Evolutionary conservation across 2,113 vertebrate species (phyloP).

Genomic region (Gasterosteus nipponicus): DNA sequence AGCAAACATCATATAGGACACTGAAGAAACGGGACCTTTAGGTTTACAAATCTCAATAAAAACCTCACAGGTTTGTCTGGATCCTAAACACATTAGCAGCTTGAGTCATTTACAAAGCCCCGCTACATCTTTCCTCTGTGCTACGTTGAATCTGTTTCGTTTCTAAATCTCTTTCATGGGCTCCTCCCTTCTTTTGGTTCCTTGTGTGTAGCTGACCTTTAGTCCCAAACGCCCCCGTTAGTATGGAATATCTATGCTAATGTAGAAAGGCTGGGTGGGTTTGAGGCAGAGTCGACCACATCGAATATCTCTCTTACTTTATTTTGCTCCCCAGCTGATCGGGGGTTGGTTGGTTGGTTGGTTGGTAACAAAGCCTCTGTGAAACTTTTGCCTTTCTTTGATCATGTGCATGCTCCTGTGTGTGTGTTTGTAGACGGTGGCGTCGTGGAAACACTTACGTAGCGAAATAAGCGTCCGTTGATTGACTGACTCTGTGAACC

Average conservation of each 20-base stretch:
- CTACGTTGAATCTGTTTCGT: conserved; percentile 71
- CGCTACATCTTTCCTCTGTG: conserved; percentile 79
- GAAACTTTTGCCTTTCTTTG: conserved; percentile 52
- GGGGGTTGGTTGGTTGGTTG: not conserved
- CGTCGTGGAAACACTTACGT: conserved; percentile 24
- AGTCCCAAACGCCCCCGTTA: conserved; percentile 45
- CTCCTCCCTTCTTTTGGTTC: conserved; percentile 28
- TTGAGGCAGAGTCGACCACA: conserved; percentile 49
- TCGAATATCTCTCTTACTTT: conserved; percentile 37
- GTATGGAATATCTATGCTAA: conserved; percentile 68
- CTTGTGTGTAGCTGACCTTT: conserved; percentile 63
- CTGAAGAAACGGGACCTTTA: conserved; percentile 19
- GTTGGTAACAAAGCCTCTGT: conserved; percentile 26
- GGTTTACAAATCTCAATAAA: conserved; percentile 19
- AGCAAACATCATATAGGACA: not conserved
- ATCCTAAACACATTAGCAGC: conserved; percentile 21
- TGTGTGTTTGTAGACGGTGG: conserved; percentile 17
- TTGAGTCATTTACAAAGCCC: conserved; percentile 63
- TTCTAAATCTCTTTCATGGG: conserved; percentile 34
- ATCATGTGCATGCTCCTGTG: conserved; percentile 35
- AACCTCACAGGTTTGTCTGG: not conserved
- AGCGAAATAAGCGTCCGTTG: conserved; percentile 35
- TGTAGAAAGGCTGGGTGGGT: conserved; percentile 50
- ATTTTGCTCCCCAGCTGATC: conserved; percentile 34
- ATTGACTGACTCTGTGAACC: conserved; percentile 55